phyloP scores from a whole-genome alignment of 2,113 vertebrate genomes.

The Galemys pyrenaicus region DNA sequence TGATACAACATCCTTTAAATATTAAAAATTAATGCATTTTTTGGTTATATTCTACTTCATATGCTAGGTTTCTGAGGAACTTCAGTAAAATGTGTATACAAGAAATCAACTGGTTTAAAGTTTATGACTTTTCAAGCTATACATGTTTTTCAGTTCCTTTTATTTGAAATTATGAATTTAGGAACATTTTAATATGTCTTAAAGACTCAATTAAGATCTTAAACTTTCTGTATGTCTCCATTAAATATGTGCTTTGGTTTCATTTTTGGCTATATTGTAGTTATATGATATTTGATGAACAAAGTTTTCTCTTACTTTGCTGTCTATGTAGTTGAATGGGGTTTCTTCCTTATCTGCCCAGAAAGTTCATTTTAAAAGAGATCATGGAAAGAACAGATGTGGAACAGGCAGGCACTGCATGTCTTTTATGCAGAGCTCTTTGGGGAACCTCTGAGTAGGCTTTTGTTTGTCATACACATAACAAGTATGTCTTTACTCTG shows the following conservation, averaged over 20 bases:
- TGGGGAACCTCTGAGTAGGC: constrained; percentile 45
- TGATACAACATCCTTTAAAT: not conserved
- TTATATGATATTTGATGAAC: not conserved
- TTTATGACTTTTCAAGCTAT: not conserved
- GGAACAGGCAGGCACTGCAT: not conserved
- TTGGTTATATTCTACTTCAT: not conserved
- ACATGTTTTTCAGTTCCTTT: not conserved
- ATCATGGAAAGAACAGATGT: not conserved
- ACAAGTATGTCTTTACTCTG: constrained; percentile 70
- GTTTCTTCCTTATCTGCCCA: constrained; percentile 13
- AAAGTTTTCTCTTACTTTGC: not conserved
- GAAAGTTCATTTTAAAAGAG: constrained; percentile 40
- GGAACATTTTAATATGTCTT: not conserved
- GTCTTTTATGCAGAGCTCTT: constrained; percentile 47
- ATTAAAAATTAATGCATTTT: not conserved
- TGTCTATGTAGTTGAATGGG: not conserved
- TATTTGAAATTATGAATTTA: not conserved
- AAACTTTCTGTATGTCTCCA: not conserved
- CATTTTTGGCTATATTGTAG: not conserved
- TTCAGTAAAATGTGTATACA: not conserved
- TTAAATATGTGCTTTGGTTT: not conserved
- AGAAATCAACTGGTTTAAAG: constrained; percentile 16
- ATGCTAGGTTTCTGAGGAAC: not conserved
- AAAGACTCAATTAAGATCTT: constrained; percentile 5
- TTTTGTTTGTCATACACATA: constrained; percentile 62